These are phyloP conservation scores for Chionodraco myersi DNA, from an alignment of 2,113 vertebrate species.

Conservation along the genomic window DNA sequence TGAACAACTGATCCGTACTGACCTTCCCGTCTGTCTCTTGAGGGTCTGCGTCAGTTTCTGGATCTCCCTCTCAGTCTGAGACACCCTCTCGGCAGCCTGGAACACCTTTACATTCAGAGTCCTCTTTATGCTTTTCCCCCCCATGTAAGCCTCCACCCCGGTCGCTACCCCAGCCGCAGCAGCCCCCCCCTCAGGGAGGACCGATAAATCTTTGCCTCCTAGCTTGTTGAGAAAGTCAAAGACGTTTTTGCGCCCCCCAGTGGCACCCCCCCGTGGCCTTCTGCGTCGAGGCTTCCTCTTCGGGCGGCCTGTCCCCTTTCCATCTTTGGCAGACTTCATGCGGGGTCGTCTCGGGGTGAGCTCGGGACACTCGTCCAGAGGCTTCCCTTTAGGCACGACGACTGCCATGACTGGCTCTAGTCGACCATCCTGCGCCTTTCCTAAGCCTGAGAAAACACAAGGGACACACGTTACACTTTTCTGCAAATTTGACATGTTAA, in stretches of 20 bases:
- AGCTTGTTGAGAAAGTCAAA: conserved; percentile 98
- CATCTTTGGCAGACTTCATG: conserved; percentile 68
- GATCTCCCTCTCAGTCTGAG: conserved; percentile 90
- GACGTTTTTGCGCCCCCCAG: conserved; percentile 72
- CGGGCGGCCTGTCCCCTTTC: conserved; percentile 46
- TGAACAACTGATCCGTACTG: conserved; percentile 31
- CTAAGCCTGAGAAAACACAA: conserved; percentile 85
- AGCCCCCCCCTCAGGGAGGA: conserved; percentile 39
- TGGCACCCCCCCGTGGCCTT: conserved; percentile 33
- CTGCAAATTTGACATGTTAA: neutral
- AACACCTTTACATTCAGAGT: conserved; percentile 90
- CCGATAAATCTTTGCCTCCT: conserved; percentile 32
- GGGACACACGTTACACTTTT: neutral
- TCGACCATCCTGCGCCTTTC: conserved; percentile 88
- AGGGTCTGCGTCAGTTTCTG: conserved; percentile 87
- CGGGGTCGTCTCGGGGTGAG: conserved; percentile 83
- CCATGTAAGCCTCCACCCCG: conserved; percentile 90
- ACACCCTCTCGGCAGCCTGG: conserved; percentile 87
- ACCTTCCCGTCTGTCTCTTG: conserved; percentile 88
- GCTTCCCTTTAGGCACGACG: conserved; percentile 90
- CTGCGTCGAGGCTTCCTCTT: conserved; percentile 61
- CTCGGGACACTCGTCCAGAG: conserved; percentile 90
- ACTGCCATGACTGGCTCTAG: conserved; percentile 92
- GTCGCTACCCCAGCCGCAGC: conserved; percentile 38
- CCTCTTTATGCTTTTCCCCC: conserved; percentile 87